phyloP scores from a whole-genome alignment of 2,888 invertebrate species.

The Harmothoe impar region DNA sequence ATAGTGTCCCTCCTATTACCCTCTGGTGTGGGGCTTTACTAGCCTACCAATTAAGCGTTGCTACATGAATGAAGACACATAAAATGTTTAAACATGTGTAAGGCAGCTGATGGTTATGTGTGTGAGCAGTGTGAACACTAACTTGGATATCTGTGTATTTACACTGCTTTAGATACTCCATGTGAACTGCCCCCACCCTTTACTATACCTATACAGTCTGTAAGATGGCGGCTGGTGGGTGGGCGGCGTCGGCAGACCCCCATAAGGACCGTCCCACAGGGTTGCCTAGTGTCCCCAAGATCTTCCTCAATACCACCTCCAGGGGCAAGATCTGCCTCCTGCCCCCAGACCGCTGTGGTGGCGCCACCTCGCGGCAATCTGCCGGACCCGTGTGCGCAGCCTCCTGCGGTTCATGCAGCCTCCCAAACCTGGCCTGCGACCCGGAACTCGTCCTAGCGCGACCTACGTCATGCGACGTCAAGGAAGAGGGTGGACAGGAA shows the following conservation, averaged over 20 bases:
- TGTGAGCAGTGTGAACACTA: no score
- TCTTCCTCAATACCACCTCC: slow-evolving; percentile 62
- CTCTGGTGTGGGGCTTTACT: no score
- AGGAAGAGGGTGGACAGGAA: not conserved
- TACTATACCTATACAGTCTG: no score
- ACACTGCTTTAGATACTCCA: no score
- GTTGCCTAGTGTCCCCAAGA: slow-evolving; percentile 58
- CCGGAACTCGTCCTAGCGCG: not conserved
- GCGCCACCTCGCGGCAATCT: not conserved
- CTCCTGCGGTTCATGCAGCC: slow-evolving; percentile 62
- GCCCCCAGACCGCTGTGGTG: slow-evolving; percentile 10
- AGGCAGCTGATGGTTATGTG: no score
- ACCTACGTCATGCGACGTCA: not conserved
- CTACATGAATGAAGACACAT: no score
- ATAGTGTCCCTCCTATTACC: no score
- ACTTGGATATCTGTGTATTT: no score
- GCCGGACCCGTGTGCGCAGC: slow-evolving; percentile 27
- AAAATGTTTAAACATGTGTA: no score
- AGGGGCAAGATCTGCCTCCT: slow-evolving; percentile 56
- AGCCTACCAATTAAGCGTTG: no score
- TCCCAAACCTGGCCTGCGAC: slow-evolving; percentile 62
- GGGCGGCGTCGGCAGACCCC: not conserved
- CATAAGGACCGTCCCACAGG: slow-evolving; percentile 52
- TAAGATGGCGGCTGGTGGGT: slow-evolving; percentile 18
- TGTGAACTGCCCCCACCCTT: no score